phyloP scores from a whole-genome alignment of 2,888 invertebrate species.

The Mechanitis messenoides region DNA sequence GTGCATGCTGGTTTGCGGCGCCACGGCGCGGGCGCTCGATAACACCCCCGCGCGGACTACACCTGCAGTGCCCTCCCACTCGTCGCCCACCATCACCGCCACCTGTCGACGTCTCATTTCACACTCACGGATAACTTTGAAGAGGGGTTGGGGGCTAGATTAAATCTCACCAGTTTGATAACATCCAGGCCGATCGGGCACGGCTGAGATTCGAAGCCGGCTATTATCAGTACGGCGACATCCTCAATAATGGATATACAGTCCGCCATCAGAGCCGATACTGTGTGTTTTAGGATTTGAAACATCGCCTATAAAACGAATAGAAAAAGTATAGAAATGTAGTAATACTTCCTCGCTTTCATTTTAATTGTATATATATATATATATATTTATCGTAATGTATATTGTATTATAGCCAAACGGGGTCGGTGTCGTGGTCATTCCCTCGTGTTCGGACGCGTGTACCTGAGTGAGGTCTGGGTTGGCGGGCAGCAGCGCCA shows the following conservation, averaged over 20 bases:
- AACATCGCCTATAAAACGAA: conserved; percentile 79
- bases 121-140: no score
- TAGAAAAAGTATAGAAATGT: neutral
- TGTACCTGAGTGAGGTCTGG: conserved; percentile 42
- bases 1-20: conserved; percentile 42
- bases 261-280: conserved; percentile 83
- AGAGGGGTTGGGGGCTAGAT: neutral
- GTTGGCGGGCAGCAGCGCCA: conserved; percentile 46
- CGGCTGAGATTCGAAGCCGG: conserved; percentile 81
- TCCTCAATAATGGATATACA: conserved; percentile 81
- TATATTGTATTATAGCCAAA: neutral
- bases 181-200: conserved; percentile 83
- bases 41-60: conserved; percentile 46
- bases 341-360: no score
- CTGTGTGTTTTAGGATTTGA: conserved; percentile 82
- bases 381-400: neutral
- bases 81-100: conserved; percentile 56
- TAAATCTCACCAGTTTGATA: conserved; percentile 80
- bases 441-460: no score
- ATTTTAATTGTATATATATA: no score
- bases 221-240: conserved; percentile 80
- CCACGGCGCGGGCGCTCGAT: conserved; percentile 37
- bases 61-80: conserved; percentile 45
- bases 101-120: conserved; percentile 14
- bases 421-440: no score